Percentiles rank a stretch among this genome's conserved stretches.
These are phyloP conservation scores for Clinocottus analis DNA, from an alignment of 2,113 vertebrate genomes.

Conservation along the genomic window DNA sequence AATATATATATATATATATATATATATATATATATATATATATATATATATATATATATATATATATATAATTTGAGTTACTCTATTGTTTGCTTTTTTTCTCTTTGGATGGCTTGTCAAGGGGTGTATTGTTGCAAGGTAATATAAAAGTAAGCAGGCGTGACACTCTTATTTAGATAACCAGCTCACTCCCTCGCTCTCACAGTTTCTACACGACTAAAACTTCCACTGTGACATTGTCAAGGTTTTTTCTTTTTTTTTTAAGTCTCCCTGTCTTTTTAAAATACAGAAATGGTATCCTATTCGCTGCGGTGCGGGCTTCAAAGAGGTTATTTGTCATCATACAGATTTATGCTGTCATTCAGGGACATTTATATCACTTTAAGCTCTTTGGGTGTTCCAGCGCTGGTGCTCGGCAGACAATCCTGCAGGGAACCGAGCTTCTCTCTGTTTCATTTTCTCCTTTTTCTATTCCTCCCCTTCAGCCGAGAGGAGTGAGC, in stretches of 20 bases:
- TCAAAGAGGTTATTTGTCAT: conserved; percentile 85
- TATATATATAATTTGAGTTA: conserved; percentile 72
- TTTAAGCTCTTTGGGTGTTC: conserved; percentile 80
- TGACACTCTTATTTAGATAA: conserved; percentile 80
- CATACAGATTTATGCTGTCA: conserved; percentile 82
- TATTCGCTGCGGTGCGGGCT: conserved; percentile 73
- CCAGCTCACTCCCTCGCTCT: conserved; percentile 46
- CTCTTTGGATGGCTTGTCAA: conserved; percentile 54
- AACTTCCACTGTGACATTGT: conserved; percentile 78
- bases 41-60: conserved; percentile 51
- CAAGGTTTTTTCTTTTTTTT: conserved; percentile 43
- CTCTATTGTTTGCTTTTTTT: conserved; percentile 71
- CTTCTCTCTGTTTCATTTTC: conserved; percentile 54
- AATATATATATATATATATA: conserved; percentile 29
- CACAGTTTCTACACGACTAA: conserved; percentile 64
- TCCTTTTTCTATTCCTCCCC: conserved; percentile 53
- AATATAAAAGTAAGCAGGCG: conserved; percentile 78
- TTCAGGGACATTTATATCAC: conserved; percentile 83
- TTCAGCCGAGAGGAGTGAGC: conserved; percentile 42
- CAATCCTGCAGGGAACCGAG: conserved; percentile 64
- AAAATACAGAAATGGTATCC: conserved; percentile 80
- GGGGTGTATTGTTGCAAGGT: conserved; percentile 48
- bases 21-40: conserved; percentile 51
- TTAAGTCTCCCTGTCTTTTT: conserved; percentile 63
- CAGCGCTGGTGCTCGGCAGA: conserved; percentile 61